Evolutionary conservation across 2,888 invertebrate species (phyloP), one percentile per base, ranked within the genome.

Genomic region (Megaustenia siamemsis): DNA sequence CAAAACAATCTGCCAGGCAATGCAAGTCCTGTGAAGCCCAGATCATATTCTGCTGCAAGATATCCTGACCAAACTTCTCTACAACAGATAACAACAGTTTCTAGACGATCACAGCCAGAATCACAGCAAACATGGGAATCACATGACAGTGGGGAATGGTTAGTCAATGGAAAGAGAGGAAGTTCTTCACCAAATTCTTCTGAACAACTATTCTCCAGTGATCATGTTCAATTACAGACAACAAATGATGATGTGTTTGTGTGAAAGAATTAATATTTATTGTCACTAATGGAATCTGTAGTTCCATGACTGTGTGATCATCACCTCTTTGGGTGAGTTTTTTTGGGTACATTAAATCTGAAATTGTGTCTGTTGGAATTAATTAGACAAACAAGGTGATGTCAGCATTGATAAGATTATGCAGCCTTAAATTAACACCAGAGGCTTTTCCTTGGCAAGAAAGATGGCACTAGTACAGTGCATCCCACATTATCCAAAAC

Each of bases 191-290:
- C n/a, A n/a, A n/a, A 32, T 32, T 5, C 49, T 32, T 1, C 32
- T 73, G 49, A 12, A 1, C 73, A 49, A 28, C 32, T 4, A 28
- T 8, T 15, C 5, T 73, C 73, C 1, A 45, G 18, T 3, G 35
- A 18, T 8, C 73, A 73, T 12, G 32, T 73, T 18, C 24, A 73
- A 3, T 6, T 73, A 10, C 32, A 73, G 73, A 32, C 73, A 49
- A 73, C 73, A 49, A 15, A 18, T 15, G 73, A 73, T 49, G 73
- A 73, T 73, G 73, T 73, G 21, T 73, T 73, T 73, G 73, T 73
- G n/a, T 73, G 32, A 73, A 15, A 0, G 12, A 28, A 12, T 66
- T 21, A 1, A 38, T 66, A 6, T 32, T 12, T 35, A 1, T 35
- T 21, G 15, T 45, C 53, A 3, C n/a, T n/a, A n/a, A n/a, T n/a